A percentile compares a stretch with the other conserved stretches of the same genome.
Conservation (phyloP, 2,113 vertebrate genomes). For the Poicephalus gulielmi region DNA sequence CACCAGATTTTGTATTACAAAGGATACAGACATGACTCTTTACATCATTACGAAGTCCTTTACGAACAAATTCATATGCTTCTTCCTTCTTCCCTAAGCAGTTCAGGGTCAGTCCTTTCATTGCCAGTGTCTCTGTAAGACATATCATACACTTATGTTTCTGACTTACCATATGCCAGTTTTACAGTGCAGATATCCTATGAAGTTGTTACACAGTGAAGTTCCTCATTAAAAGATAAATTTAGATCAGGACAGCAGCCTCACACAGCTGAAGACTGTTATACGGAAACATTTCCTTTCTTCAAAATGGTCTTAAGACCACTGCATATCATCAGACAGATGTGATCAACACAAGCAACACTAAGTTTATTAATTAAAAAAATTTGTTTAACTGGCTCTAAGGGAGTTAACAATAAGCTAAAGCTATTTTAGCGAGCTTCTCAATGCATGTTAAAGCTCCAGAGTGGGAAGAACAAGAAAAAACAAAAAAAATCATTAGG, state of each 20-base stretch:
- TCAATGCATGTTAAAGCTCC: background rate
- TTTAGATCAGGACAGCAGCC: background rate
- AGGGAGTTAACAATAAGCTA: background rate
- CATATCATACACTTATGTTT: conserved; percentile 15
- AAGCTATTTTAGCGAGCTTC: background rate
- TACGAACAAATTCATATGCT: conserved; percentile 80
- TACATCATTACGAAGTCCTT: conserved; percentile 80
- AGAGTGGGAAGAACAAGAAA: background rate
- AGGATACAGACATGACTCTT: conserved; percentile 86
- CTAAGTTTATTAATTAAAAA: background rate
- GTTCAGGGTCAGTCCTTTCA: conserved; percentile 83
- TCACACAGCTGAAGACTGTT: background rate
- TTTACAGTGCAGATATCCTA: background rate
- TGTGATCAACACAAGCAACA: background rate
- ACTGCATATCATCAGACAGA: background rate
- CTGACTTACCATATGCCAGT: background rate
- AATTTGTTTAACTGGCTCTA: background rate
- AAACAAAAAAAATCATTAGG: background rate
- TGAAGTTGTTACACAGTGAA: background rate
- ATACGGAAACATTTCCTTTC: background rate
- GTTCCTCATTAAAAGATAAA: background rate
- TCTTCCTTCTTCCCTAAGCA: conserved; percentile 83
- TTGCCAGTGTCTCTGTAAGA: conserved; percentile 80
- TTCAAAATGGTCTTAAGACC: background rate
- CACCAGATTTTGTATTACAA: background rate